These are phyloP conservation scores for Abrostola triplasia DNA, from an alignment of 2,888 invertebrate genomes.

Conservation along the genomic window DNA sequence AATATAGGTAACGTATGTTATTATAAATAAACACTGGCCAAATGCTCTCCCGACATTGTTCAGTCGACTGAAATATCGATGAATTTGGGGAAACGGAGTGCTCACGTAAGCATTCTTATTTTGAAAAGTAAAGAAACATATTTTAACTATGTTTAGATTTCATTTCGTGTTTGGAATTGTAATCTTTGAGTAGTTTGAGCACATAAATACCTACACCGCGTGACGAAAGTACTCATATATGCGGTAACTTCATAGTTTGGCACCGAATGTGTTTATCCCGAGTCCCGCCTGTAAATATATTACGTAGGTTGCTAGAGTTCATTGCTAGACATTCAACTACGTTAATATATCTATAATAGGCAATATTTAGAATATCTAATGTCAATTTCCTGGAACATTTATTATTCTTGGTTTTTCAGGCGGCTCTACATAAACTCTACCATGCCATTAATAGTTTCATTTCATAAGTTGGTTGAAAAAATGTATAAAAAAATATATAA, in stretches of 20 bases:
- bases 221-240: constrained; percentile 65
- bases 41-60: constrained; percentile 14
- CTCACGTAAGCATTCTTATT: not conserved
- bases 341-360: constrained; percentile 44
- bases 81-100: constrained; percentile 9
- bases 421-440: constrained; percentile 4
- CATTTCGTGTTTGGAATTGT: constrained; percentile 2
- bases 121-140: not conserved
- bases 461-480: not conserved
- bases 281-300: constrained; percentile 72
- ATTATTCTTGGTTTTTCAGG: constrained; percentile 3
- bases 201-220: constrained; percentile 42
- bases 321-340: constrained; percentile 66
- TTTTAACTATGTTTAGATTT: not conserved
- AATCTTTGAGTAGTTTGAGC: constrained; percentile 6
- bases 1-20: constrained; percentile 22
- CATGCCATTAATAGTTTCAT: not conserved
- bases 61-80: constrained; percentile 11
- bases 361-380: constrained; percentile 13
- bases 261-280: constrained; percentile 77
- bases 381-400: not conserved
- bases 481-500: too few species aligned
- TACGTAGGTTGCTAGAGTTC: constrained; percentile 70
- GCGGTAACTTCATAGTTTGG: constrained; percentile 70
- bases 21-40: constrained; percentile 29